Evolutionary conservation across 2,888 invertebrate species (phyloP), one percentile per base, ranked within the genome.

Genomic region (Temnothorax unifasciatus): DNA sequence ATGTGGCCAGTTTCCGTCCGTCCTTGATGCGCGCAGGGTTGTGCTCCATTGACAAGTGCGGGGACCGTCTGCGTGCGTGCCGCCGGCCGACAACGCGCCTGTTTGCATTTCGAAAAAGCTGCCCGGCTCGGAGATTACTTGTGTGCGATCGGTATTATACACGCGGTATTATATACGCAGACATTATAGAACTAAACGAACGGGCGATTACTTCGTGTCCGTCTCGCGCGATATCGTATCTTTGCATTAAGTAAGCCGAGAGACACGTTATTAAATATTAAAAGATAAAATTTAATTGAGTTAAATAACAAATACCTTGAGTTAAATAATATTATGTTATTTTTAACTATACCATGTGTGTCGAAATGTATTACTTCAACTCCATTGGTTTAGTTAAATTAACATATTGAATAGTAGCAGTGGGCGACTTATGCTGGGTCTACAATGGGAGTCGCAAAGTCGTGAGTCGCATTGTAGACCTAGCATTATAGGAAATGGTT

Each of bases 1-100:
- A 75, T 66, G 82, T 85, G 87, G 86, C 29, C 29, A 29, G 90
- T 90, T 89, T 84, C 84, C 71, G 66, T 85, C 86, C 88, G 90
- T 81, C 83, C 76, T 86, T 89, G 84, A 86, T 86, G 83, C 86
- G 90, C 29, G 86, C 34, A 71, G 54, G 75, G 52, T 84, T 69
- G 81, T 25, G 69, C 52, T 52, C 47, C 64, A 44, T 15, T 68
- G 59, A 87, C 54, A 77, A 89, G 68, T 76, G 84, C 21, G 18
- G 76, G 18, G 81, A 66, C 25, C 47, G 6, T 81, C 50, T 59
- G 52, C n/a, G 41, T 57, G 3, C 25, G 18, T 6, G 34, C 34
- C 9, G n/a, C 21, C 3, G 18, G 13, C 9, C 44, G 38, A 66
- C 9, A 47, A 9, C 11, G 47, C 9, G 44, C 5, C 8, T 41